Evolutionary conservation across 2,888 invertebrate genomes (phyloP), one percentile per base, ranked within the genome.

Genomic region (Clanis bilineata): DNA sequence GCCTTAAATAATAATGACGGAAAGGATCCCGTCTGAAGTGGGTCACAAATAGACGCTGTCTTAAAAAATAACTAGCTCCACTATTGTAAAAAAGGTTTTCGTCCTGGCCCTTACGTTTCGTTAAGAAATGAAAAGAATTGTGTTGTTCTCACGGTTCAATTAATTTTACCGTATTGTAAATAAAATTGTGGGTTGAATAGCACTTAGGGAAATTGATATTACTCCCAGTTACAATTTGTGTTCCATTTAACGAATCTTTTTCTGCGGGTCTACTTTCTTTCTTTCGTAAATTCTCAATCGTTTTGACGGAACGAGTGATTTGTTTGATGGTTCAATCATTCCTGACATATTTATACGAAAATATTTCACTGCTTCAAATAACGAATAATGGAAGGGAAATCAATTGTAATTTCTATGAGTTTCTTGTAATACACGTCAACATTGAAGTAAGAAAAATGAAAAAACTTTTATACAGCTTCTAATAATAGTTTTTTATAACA

Each of bases 1-100:
- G 63, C 63, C 55, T 64, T 79, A 80, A 82, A 81, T 78, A 80
- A 79, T 80, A 79, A 82, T 77, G 76, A 68, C 67, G 63, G 61
- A 55, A 65, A 65, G 60, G 65, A 65, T 66, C 60, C 58, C 51
- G 18, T 58, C 38, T 62, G 58, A 71, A 72, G 64, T 65, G 60
- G 56, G 55, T 47, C 64, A 59, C 65, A 64, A 70, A 71, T 61
- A 68, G 61, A 63, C 60, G 9, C n/a, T 15, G 22, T 59, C 59
- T 64, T 72, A 64, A 62, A 75, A 66, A 72, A 68, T 70, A 71
- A 70, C 63, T 65, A 67, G 61, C 64, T 63, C 68, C 65, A 66
- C 72, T 71, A 70, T 69, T 69, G 65, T 56, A 63, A 67, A 57
- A 45, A 57, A 36, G 45, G 28, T n/a, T 10, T 57, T 21, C 5